Evolutionary conservation across 2,797 vertebrate genomes (phyloP).

Genomic region (Ptychobarbus kaznakovi): DNA sequence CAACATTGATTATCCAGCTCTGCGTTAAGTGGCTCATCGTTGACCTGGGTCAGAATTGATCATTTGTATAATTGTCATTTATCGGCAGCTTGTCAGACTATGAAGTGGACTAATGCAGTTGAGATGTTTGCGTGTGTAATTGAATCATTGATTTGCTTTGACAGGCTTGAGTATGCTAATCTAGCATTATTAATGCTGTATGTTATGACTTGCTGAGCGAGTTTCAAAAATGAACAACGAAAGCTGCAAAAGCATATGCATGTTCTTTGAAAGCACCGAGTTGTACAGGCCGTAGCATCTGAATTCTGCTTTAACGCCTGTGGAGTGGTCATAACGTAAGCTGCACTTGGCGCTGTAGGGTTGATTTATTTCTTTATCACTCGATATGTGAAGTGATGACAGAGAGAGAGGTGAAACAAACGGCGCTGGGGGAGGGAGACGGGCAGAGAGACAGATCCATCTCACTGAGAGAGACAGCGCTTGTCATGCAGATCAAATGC

Average conservation of each 20-base stretch:
- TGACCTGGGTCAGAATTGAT: constrained; percentile 53
- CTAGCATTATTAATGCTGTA: not conserved
- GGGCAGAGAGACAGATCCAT: not conserved
- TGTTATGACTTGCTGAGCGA: not conserved
- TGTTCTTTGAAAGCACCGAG: not conserved
- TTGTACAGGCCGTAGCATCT: too few species aligned
- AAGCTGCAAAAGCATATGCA: not conserved
- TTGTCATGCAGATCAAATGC: constrained; percentile 6
- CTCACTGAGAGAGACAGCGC: not conserved
- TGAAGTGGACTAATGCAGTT: constrained; percentile 55
- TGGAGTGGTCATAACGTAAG: not conserved
- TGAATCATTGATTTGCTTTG: constrained; percentile 56
- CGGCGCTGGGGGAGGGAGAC: constrained; percentile 18
- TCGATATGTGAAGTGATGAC: constrained; percentile 10
- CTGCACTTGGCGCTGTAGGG: not conserved
- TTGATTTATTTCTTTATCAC: not conserved
- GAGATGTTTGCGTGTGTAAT: constrained; percentile 45
- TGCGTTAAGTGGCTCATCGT: constrained; percentile 54
- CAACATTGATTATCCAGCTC: constrained; percentile 54
- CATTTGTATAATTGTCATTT: constrained; percentile 52
- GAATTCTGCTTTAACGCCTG: not conserved
- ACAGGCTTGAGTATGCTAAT: constrained; percentile 54
- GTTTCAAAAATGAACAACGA: not conserved
- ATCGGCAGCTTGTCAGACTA: constrained; percentile 47
- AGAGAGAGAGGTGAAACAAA: constrained; percentile 35